Evolutionary conservation across 2,888 invertebrate species (phyloP).

Genomic region (Drosophila eohydei): DNA sequence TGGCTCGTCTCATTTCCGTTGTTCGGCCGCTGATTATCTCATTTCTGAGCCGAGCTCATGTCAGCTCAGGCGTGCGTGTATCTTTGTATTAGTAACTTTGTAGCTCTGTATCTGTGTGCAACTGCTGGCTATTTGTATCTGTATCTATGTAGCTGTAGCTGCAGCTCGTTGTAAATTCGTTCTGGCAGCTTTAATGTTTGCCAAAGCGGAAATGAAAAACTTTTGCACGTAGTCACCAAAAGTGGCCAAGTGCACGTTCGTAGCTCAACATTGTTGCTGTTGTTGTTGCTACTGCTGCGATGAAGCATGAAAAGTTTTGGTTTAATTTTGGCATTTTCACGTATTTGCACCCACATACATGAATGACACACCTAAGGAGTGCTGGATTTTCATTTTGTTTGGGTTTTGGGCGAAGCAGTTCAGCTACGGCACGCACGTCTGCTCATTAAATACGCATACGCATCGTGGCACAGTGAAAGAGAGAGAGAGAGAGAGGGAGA

Average conservation of each 20-base stretch:
- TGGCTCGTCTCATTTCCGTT: constrained; percentile 70
- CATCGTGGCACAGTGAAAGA: constrained; percentile 24
- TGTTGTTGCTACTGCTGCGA: constrained; percentile 50
- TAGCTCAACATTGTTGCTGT: constrained; percentile 31
- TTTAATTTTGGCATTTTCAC: constrained; percentile 77
- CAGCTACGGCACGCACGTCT: constrained; percentile 70
- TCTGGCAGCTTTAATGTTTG: constrained; percentile 80
- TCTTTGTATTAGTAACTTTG: constrained; percentile 32
- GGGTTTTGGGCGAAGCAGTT: constrained; percentile 50
- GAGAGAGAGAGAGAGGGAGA: not conserved
- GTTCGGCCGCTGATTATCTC: constrained; percentile 66
- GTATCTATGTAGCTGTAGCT: constrained; percentile 14
- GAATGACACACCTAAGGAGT: constrained; percentile 32
- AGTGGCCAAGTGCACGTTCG: constrained; percentile 77
- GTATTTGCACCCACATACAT: constrained; percentile 46
- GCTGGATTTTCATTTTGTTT: constrained; percentile 6
- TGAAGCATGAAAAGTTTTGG: constrained; percentile 81
- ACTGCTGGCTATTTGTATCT: constrained; percentile 12
- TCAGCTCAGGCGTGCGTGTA: constrained; percentile 50
- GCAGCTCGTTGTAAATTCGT: constrained; percentile 70
- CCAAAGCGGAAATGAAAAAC: constrained; percentile 81
- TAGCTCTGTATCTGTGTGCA: constrained; percentile 21
- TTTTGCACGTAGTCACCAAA: constrained; percentile 77
- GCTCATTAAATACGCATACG: constrained; percentile 80
- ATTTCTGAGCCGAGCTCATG: constrained; percentile 31